These are phyloP conservation scores for Clanis bilineata DNA, from an alignment of 2,888 invertebrate genomes.

Conservation along the genomic window DNA sequence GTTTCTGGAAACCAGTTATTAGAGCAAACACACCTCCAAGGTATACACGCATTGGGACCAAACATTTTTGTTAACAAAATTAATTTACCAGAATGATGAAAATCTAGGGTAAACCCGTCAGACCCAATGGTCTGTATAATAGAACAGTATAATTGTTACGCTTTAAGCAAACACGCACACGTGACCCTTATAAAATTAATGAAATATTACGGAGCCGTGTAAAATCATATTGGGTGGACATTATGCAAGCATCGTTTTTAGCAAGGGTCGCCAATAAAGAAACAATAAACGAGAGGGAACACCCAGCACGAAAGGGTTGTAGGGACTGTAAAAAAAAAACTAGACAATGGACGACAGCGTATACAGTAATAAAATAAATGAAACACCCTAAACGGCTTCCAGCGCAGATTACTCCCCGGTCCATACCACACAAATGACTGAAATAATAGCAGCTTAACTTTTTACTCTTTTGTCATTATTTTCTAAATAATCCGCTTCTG, in stretches of 20 bases:
- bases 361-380: slow-evolving; percentile 58
- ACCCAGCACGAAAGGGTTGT: slow-evolving; percentile 65
- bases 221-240: slow-evolving; percentile 49
- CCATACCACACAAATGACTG: slow-evolving; percentile 49
- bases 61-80: slow-evolving; percentile 37
- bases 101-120: slow-evolving; percentile 41
- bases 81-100: slow-evolving; percentile 35
- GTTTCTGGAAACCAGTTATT: slow-evolving; percentile 71
- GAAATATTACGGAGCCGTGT: slow-evolving; percentile 39
- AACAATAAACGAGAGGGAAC: slow-evolving; percentile 61
- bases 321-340: slow-evolving; percentile 53
- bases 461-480: neutral
- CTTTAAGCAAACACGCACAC: slow-evolving; percentile 22
- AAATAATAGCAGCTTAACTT: slow-evolving; percentile 42
- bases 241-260: slow-evolving; percentile 65
- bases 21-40: slow-evolving; percentile 55
- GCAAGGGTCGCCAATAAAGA: slow-evolving; percentile 61
- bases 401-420: slow-evolving; percentile 47
- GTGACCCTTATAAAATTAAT: slow-evolving; percentile 34
- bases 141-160: slow-evolving; percentile 34
- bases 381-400: slow-evolving; percentile 53
- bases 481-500: neutral
- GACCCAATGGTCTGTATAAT: slow-evolving; percentile 33
- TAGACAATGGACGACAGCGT: slow-evolving; percentile 60
- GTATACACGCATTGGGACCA: slow-evolving; percentile 39